Conservation (phyloP, 2,888 invertebrate genomes). For the Stramonita haemastoma region DNA sequence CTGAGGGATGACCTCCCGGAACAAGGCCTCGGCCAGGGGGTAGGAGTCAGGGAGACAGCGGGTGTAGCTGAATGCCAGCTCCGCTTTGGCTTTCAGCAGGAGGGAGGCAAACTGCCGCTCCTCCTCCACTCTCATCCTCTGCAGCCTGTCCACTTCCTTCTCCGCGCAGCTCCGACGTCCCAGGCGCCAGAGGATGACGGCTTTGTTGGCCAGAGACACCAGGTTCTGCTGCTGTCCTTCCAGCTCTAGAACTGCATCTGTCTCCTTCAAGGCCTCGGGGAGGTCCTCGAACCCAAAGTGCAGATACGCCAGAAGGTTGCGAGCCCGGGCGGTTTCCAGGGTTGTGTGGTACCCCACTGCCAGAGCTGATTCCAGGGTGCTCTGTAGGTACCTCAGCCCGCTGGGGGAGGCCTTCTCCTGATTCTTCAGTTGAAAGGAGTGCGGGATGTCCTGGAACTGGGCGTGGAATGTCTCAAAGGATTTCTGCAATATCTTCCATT, state of each 20-base stretch:
- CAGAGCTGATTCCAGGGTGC: conserved; percentile 16
- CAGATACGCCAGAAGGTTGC: conserved; percentile 23
- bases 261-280: neutral
- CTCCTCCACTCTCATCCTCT: neutral
- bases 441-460: neutral
- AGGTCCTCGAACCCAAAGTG: neutral
- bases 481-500: neutral
- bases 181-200: conserved; percentile 17
- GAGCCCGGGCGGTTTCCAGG: conserved; percentile 29
- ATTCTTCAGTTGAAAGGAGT: neutral
- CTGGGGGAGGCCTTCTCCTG: neutral
- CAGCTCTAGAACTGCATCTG: neutral
- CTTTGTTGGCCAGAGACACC: conserved; percentile 39
- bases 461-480: neutral
- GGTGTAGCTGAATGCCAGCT: conserved; percentile 36
- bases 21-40: neutral
- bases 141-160: neutral
- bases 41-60: neutral
- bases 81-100: conserved; percentile 32
- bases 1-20: conserved; percentile 8
- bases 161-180: neutral
- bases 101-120: neutral
- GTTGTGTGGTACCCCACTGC: conserved; percentile 13
- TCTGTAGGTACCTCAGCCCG: conserved; percentile 7
- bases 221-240: conserved; percentile 25